These are phyloP conservation scores for Myotis findleyi DNA, from an alignment of 2,797 vertebrate species.

Conservation along the genomic window DNA sequence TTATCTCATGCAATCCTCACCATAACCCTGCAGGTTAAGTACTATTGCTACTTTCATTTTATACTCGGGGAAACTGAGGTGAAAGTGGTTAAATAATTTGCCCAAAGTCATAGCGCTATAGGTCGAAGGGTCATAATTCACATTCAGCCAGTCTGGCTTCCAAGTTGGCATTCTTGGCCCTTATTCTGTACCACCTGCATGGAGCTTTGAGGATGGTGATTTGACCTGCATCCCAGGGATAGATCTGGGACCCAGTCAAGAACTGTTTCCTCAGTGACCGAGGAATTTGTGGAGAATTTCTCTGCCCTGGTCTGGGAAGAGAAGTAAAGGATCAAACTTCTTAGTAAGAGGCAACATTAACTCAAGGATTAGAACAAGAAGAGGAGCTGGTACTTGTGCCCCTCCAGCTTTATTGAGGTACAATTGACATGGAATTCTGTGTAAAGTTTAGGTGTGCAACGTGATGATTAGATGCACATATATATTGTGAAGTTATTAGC, in stretches of 20 bases:
- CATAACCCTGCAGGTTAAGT: not conserved
- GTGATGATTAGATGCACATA: not conserved
- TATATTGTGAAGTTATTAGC: not conserved
- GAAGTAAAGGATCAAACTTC: constrained; percentile 24
- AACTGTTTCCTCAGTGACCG: not conserved
- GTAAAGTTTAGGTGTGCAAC: not conserved
- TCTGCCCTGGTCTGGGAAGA: constrained; percentile 11
- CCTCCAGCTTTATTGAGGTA: not conserved
- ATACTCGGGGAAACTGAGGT: not conserved
- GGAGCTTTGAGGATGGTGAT: not conserved
- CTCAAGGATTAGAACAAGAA: not conserved
- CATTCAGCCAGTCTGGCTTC: not conserved
- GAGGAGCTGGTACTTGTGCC: not conserved
- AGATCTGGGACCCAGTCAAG: not conserved
- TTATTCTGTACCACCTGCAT: not conserved
- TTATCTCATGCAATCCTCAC: not conserved
- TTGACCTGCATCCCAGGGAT: not conserved
- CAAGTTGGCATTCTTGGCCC: not conserved
- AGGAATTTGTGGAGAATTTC: not conserved
- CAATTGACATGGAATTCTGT: not conserved
- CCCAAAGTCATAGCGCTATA: not conserved
- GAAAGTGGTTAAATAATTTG: constrained; percentile 45
- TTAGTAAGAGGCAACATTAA: not conserved
- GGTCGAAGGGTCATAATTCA: not conserved
- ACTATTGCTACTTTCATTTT: not conserved